These are phyloP conservation scores for Drosophila insularis DNA, from an alignment of 1,140 invertebrate genomes.

Conservation along the genomic window DNA sequence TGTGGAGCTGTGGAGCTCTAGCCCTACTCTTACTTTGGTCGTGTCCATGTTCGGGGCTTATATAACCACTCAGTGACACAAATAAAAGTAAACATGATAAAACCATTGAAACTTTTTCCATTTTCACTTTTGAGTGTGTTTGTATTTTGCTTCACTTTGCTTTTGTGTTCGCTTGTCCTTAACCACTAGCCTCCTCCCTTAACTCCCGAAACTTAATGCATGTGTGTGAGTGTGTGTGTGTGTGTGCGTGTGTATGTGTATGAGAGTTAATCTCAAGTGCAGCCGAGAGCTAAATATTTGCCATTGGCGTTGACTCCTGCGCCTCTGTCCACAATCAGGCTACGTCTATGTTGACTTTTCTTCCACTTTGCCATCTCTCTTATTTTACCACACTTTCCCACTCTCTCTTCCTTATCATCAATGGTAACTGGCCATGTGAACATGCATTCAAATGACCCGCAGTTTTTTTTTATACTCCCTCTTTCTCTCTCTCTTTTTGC, in stretches of 20 bases:
- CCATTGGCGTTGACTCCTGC: conserved; percentile 55
- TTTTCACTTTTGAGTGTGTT: conserved; percentile 81
- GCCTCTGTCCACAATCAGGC: conserved; percentile 16
- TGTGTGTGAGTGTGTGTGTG: conserved; percentile 42
- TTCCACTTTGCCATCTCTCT: conserved; percentile 15
- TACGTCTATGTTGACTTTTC: conserved; percentile 20
- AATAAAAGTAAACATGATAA: conserved; percentile 81
- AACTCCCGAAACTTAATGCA: not conserved
- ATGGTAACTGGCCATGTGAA: conserved; percentile 49
- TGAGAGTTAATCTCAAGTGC: conserved; percentile 76
- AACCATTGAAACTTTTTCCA: conserved; percentile 81
- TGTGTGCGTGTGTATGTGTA: conserved; percentile 53
- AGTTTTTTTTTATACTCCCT: conserved; percentile 34
- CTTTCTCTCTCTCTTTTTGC: not conserved
- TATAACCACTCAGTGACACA: conserved; percentile 79
- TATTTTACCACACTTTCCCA: not conserved
- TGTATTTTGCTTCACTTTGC: conserved; percentile 66
- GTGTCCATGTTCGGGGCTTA: conserved; percentile 46
- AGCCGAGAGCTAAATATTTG: conserved; percentile 78
- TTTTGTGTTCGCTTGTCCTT: conserved; percentile 28
- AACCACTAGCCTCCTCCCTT: not conserved
- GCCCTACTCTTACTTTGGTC: conserved; percentile 20
- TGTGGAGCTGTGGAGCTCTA: conserved; percentile 7
- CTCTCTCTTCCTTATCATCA: conserved; percentile 62
- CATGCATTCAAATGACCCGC: conserved; percentile 71